A percentile compares a stretch with the other conserved stretches of the same genome.
phyloP scores from a whole-genome alignment of 2,888 invertebrate genomes.

The Clostera curtula region DNA sequence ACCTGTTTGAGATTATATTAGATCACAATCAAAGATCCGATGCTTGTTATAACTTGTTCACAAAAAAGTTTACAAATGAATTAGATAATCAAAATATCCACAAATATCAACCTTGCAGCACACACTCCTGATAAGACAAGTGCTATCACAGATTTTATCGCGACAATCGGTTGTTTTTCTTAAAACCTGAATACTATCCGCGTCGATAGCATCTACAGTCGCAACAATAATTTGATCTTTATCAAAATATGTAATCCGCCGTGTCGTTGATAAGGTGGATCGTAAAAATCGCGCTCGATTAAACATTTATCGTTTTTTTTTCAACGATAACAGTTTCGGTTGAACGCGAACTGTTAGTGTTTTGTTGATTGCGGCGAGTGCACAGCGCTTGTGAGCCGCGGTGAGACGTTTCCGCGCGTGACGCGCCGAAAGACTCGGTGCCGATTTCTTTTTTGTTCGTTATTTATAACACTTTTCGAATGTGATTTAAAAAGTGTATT shows the following conservation, averaged over 20 bases:
- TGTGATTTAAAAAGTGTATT: too few relatives aligned
- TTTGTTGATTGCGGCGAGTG: slow-evolving; percentile 19
- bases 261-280: slow-evolving; percentile 63
- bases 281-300: slow-evolving; percentile 71
- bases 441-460: slow-evolving; percentile 17
- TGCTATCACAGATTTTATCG: not conserved
- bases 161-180: slow-evolving; percentile 1
- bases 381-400: slow-evolving; percentile 12
- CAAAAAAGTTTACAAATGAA: too few relatives aligned
- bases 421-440: too few relatives aligned
- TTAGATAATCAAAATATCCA: too few relatives aligned
- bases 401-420: too few relatives aligned
- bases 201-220: slow-evolving; percentile 33
- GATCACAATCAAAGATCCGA: too few relatives aligned
- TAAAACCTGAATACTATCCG: not conserved
- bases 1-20: too few relatives aligned
- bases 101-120: too few relatives aligned
- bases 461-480: too few relatives aligned
- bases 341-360: slow-evolving; percentile 24
- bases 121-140: too few relatives aligned
- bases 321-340: slow-evolving; percentile 28
- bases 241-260: slow-evolving; percentile 66
- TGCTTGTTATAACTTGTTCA: too few relatives aligned
- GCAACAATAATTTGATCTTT: slow-evolving; percentile 50
- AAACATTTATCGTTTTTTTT: slow-evolving; percentile 33